Base-by-base conservation (phyloP, 2,113 vertebrate species). In the Caranx melampygus region DNA sequence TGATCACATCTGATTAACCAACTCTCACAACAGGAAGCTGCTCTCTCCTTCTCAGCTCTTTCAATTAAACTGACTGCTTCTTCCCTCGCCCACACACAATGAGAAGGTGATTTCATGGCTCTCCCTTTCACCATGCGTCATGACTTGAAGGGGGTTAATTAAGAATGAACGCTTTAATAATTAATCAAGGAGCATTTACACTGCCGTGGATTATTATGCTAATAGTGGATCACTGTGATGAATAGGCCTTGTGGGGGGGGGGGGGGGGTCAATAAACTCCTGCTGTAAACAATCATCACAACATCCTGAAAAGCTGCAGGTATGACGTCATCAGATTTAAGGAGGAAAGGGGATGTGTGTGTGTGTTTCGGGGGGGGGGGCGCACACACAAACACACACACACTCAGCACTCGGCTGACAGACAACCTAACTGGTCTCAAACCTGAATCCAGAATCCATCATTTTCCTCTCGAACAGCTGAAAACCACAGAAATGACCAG, bases 111-210 rank as follows among this genome's bases (percentile, higher is more conserved):
- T 52, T 21, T 7, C 15, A 26, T 11, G 1, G 35, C n/a, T 40
- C n/a, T 13, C 0, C 18, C 18, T 65, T 40, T 21, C 14, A 3
- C 2, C 31, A 2, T 13, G 18, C 65, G 20, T 74, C 42, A n/a
- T 5, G 5, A 1, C 5, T 60, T 15, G 15, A 55, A 49, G 35
- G 42, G 35, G 35, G 12, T 64, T 71, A 13, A 71, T 33, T 5
- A 44, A 34, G 34, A 54, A 16, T 37, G 9, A 57, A 63, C 33
- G 1, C 7, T 65, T 58, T 7, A 72, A 51, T 51, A 44, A 69
- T 79, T 18, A 74, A 34, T 71, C 10, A 73, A 51, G 61, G 26
- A 44, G 5, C 64, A 44, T 69, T 52, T 3, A 34, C 67, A 55
- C 21, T 54, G 54, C n/a, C 10, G 51, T 69, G 20, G n/a, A 51